Base-by-base conservation (phyloP, 2,113 vertebrate genomes). In the Antennarius striatus region DNA sequence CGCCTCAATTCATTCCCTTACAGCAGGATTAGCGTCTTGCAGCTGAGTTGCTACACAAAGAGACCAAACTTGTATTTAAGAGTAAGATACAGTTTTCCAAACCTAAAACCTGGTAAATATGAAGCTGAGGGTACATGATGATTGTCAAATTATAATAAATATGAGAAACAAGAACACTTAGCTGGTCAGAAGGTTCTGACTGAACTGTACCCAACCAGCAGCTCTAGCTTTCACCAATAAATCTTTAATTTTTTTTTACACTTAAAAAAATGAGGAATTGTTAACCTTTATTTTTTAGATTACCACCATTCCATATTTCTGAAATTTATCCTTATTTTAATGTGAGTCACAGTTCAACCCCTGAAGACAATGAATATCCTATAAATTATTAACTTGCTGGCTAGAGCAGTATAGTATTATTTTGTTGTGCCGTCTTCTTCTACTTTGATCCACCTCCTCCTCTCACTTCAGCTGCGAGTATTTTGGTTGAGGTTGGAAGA, bases 1-100 rank as follows among this genome's bases (percentile, higher is more conserved):
- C 40, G 65, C 78, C 79, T 80, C 80, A 86, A 81, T 79, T 84
- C 70, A 66, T 78, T 75, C 69, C 63, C 58, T 73, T 66, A 68
- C 68, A 80, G 60, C 65, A 67, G 81, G 80, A 88, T 88, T 83
- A 91, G 48, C 51, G 42, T 30, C 50, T 62, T 48, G 75, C 43
- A 58, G 73, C 60, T 79, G 75, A 80, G 75, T 71, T 58, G 5
- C 16, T 48, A 8, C 45, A 48, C 13, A 29, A 4, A n/a, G 32
- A 36, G 32, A 36, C 32, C 32, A 36, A 36, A 36, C 32, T 10
- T 5, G 42, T 43, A 12, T 43, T 43, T 11, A 10, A 43, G 42
- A 43, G 42, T 10, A 43, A 43, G 42, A 43, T 43, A 12, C 42
- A 10, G 42, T 43, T 43, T 10, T 3, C 9, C 9, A 12, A 43